Percentiles rank a stretch among this genome's conserved stretches.
phyloP scores from a whole-genome alignment of 2,888 invertebrate species.

The Cheilosia pagana region DNA sequence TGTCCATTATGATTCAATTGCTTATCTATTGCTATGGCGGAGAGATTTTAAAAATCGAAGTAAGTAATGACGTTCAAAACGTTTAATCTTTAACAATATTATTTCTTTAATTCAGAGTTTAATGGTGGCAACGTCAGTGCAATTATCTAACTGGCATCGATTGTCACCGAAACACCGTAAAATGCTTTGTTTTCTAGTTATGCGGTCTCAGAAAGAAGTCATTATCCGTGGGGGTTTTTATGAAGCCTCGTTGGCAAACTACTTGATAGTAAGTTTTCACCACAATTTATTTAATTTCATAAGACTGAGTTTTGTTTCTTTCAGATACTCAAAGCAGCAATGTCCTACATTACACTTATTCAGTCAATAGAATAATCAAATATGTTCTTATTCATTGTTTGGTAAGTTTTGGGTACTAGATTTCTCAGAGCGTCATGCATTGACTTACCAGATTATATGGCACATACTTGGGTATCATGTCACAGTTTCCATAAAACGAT shows the following conservation, averaged over 20 bases:
- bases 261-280: constrained; percentile 76
- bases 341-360: constrained; percentile 63
- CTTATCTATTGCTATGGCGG: constrained; percentile 82
- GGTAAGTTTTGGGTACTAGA: too few species aligned
- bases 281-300: not conserved
- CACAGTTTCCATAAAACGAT: too few species aligned
- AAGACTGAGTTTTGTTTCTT: not conserved
- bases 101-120: constrained; percentile 77
- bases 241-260: constrained; percentile 81
- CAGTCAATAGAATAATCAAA: constrained; percentile 47
- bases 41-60: constrained; percentile 81
- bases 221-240: constrained; percentile 81
- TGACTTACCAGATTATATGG: too few species aligned
- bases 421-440: too few species aligned
- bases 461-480: too few species aligned
- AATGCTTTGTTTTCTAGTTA: constrained; percentile 78
- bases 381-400: too few species aligned
- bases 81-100: not conserved
- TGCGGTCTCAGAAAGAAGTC: constrained; percentile 79
- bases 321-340: constrained; percentile 62
- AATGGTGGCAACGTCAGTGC: constrained; percentile 79
- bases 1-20: constrained; percentile 80
- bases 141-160: constrained; percentile 80
- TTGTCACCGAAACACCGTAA: constrained; percentile 78
- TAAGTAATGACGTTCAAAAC: too few species aligned